Evolutionary conservation across 2,797 vertebrate genomes (phyloP).

Genomic region (Perodicticus potto): DNA sequence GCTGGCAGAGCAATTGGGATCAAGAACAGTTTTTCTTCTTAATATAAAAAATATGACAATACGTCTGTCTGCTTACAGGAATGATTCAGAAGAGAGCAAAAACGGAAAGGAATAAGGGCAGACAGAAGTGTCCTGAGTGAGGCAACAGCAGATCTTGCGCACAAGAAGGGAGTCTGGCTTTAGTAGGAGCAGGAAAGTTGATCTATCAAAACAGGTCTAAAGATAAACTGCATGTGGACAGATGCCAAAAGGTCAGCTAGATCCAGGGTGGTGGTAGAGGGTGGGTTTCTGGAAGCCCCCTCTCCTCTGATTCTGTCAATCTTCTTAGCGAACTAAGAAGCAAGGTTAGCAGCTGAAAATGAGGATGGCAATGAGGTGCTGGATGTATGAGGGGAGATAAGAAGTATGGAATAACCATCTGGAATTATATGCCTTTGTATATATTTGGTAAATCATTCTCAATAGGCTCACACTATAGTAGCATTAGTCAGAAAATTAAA

Average conservation of each 20-base stretch:
- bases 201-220: neutral
- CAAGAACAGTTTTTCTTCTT: conserved; percentile 38
- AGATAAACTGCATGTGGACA: neutral
- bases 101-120: neutral
- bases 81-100: neutral
- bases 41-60: neutral
- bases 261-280: neutral
- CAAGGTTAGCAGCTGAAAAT: neutral
- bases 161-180: neutral
- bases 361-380: neutral
- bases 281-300: neutral
- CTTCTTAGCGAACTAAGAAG: neutral
- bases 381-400: neutral
- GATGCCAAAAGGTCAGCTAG: neutral
- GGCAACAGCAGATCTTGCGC: neutral
- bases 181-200: neutral
- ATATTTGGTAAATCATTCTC: neutral
- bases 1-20: neutral
- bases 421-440: neutral
- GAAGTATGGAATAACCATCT: neutral
- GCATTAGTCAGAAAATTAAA: conserved; percentile 60
- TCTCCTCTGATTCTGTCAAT: neutral
- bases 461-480: neutral
- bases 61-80: neutral
- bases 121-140: neutral